These are phyloP conservation scores for Lepidochitona cinerea DNA, from an alignment of 2,888 invertebrate species.

Conservation along the genomic window DNA sequence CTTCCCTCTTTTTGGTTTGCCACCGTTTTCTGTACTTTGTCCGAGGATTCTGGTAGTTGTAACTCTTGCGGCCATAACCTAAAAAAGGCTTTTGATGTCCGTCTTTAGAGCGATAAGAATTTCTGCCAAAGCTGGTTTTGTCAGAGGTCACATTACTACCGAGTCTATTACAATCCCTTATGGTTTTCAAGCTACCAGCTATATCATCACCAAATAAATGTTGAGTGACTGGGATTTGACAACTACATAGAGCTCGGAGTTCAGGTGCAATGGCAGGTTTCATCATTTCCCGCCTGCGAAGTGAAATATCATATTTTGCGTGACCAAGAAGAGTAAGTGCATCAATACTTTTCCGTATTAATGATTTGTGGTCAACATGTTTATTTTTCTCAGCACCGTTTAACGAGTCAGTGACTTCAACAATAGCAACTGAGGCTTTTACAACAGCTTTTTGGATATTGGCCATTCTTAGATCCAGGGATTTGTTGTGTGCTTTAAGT, in stretches of 20 bases:
- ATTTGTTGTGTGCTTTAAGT: background rate
- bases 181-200: slow-evolving; percentile 12
- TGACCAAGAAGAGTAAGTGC: slow-evolving; percentile 6
- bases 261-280: slow-evolving; percentile 9
- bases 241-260: slow-evolving; percentile 3
- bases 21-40: background rate
- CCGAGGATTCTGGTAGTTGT: background rate
- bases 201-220: slow-evolving; percentile 14
- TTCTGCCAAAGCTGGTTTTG: background rate
- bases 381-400: background rate
- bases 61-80: background rate
- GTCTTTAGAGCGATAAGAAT: background rate
- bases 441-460: background rate
- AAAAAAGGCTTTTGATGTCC: background rate
- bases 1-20: background rate
- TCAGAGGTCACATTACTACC: background rate
- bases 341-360: background rate
- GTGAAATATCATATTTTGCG: slow-evolving; percentile 13
- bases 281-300: background rate
- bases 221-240: background rate
- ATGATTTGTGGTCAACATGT: background rate
- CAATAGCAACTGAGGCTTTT: background rate
- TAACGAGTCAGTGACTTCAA: background rate
- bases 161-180: slow-evolving; percentile 8
- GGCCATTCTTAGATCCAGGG: background rate